Evolutionary conservation across 2,888 invertebrate genomes (phyloP).

Genomic region (Stramonita haemastoma): DNA sequence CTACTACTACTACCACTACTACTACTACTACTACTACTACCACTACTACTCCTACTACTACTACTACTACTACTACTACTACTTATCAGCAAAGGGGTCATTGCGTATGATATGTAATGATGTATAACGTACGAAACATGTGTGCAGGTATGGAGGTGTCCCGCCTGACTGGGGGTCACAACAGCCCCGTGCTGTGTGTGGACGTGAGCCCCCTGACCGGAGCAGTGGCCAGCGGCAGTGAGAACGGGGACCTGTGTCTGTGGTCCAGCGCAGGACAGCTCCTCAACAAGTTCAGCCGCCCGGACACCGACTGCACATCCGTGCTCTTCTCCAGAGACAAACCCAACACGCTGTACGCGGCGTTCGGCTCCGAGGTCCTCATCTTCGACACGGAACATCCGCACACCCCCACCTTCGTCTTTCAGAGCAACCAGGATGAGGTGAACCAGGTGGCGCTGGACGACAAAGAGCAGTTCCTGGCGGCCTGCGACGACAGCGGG

Average conservation of each 20-base stretch:
- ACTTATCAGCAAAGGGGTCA: too few relatives aligned
- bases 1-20: too few relatives aligned
- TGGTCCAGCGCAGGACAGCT: conserved; percentile 63
- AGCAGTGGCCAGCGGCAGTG: conserved; percentile 64
- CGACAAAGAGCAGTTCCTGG: conserved; percentile 70
- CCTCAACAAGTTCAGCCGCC: conserved; percentile 53
- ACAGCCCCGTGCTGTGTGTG: conserved; percentile 65
- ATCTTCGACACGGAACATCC: conserved; percentile 57
- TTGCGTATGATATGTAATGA: too few relatives aligned
- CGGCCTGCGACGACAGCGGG: conserved; percentile 75
- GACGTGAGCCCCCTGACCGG: conserved; percentile 57
- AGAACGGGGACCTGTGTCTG: conserved; percentile 66
- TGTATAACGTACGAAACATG: too few relatives aligned
- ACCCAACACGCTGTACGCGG: conserved; percentile 66
- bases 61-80: too few relatives aligned
- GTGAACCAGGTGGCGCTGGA: conserved; percentile 72
- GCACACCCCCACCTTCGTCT: conserved; percentile 56
- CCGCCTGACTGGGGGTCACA: conserved; percentile 61
- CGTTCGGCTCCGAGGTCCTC: conserved; percentile 64
- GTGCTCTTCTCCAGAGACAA: conserved; percentile 64
- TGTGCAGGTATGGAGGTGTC: conserved; percentile 35
- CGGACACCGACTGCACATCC: conserved; percentile 68
- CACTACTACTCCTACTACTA: too few relatives aligned
- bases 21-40: too few relatives aligned
- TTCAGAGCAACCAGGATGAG: conserved; percentile 71